Conservation (phyloP, 92 coral and sea anemone genomes). For the Epizoanthus rinbou region DNA sequence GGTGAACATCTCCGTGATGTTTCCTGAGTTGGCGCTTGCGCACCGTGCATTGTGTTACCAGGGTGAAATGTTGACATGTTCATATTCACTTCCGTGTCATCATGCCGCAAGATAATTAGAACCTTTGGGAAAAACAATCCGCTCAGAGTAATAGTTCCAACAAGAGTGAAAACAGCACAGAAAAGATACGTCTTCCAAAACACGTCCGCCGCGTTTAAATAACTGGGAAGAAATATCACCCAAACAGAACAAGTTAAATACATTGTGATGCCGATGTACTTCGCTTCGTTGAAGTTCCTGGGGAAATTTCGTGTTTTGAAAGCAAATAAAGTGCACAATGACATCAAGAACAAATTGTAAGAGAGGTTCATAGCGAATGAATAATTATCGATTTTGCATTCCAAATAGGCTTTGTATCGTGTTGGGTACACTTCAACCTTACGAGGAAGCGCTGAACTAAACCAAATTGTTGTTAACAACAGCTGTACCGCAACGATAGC, state of each 20-base stretch:
- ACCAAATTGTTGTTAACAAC: slow-evolving; percentile 79
- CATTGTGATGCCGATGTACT: slow-evolving; percentile 92
- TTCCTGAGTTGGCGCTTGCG: neutral
- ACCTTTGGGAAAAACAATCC: slow-evolving; percentile 88
- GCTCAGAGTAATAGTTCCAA: slow-evolving; percentile 81
- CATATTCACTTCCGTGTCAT: neutral
- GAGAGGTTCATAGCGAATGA: slow-evolving; percentile 77
- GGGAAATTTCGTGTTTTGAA: slow-evolving; percentile 92
- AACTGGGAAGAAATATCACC: slow-evolving; percentile 84
- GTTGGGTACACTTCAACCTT: slow-evolving; percentile 59
- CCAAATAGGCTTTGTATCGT: slow-evolving; percentile 57
- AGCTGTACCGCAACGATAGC: slow-evolving; percentile 81
- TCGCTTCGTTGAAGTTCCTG: slow-evolving; percentile 96
- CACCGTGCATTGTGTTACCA: neutral
- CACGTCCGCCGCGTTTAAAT: slow-evolving; percentile 67
- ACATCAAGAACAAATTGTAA: slow-evolving; percentile 81
- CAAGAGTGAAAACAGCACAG: slow-evolving; percentile 61
- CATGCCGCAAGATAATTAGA: slow-evolving; percentile 35
- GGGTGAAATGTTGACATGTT: slow-evolving; percentile 15
- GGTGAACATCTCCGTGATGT: neutral
- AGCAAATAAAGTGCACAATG: slow-evolving; percentile 82
- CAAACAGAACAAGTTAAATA: slow-evolving; percentile 93
- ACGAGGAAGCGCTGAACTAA: slow-evolving; percentile 74
- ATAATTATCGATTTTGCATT: slow-evolving; percentile 65
- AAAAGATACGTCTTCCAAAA: slow-evolving; percentile 69